Percentiles rank a stretch among this genome's conserved stretches.
phyloP scores from a whole-genome alignment of 2,113 vertebrate genomes.

The Isichthys henryi region DNA sequence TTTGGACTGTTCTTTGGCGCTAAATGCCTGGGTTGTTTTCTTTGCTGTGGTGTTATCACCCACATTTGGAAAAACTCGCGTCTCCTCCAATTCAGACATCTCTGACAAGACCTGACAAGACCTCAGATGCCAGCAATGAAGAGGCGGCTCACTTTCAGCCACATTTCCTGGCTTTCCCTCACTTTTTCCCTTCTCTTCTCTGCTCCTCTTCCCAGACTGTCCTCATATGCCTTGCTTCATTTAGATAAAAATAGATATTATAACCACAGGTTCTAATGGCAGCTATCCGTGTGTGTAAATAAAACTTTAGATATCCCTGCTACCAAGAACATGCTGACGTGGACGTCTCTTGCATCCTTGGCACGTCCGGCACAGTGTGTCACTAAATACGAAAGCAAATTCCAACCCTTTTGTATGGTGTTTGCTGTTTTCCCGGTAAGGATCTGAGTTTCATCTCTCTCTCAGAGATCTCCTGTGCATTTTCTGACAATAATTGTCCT shows the following conservation, averaged over 20 bases:
- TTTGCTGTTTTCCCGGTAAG: neutral
- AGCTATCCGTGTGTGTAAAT: neutral
- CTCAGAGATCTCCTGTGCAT: neutral
- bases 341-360: neutral
- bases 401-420: neutral
- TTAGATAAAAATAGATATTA: neutral
- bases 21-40: neutral
- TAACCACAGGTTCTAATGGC: neutral
- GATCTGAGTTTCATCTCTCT: neutral
- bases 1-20: neutral
- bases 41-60: neutral
- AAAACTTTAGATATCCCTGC: neutral
- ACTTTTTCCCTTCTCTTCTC: neutral
- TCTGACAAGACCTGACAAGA: neutral
- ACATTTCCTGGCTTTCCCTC: neutral
- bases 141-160: neutral
- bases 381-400: neutral
- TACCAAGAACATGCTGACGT: neutral
- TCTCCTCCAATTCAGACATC: neutral
- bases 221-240: neutral
- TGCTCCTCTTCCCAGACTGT: neutral
- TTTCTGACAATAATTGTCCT: neutral
- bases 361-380: neutral
- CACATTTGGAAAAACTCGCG: neutral
- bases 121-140: neutral